Evolutionary conservation across 2,113 vertebrate genomes (phyloP), one percentile per base, ranked within the genome.

Genomic region (Aepyceros melampus): DNA sequence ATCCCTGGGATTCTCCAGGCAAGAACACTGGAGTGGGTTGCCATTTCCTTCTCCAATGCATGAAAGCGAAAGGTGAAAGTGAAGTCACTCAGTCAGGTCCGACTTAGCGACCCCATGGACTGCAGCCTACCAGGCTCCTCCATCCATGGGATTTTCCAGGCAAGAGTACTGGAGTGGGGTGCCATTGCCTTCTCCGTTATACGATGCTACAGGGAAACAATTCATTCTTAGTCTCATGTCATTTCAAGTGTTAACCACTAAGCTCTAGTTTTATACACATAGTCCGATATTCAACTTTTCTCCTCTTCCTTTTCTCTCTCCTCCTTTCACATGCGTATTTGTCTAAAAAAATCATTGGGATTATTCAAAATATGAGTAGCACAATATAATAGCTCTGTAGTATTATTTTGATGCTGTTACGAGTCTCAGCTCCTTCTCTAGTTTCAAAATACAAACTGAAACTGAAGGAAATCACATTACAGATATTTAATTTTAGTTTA

Each of bases 371-470:
- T 79, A 87, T 43, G 84, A 31, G 83, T 31, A 89, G 23, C 53
- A 51, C 10, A 51, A 33, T 51, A 51, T 7, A 23, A 64, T 74
- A 89, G 21, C 60, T 87, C 47, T 88, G 36, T 31, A 98, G 91
- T 87, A 19, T 79, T 87, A 89, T 87, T 97, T 94, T 92, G 55
- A 45, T n/a, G 87, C 36, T 86, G 43, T 91, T 91, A 89, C 86
- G 74, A 97, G 11, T 4, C 3, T 83, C 6, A 45, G 4, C 1
- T 89, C 10, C 74, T 55, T 87, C 31, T 93, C 60, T 94, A 84
- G 40, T 90, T 97, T 96, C 45, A 98, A 93, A 45, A 96, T 86
- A 49, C 40, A 96, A 96, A 95, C 21, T 74, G 56, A 82, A 89
- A 98, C 74, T 53, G 87, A 6, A 78, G 62, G 12, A 96, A 97